Percentiles rank a stretch among this genome's conserved stretches.
These are phyloP conservation scores for Toxotes chatareus DNA, from an alignment of 2,113 vertebrate species.

Conservation along the genomic window DNA sequence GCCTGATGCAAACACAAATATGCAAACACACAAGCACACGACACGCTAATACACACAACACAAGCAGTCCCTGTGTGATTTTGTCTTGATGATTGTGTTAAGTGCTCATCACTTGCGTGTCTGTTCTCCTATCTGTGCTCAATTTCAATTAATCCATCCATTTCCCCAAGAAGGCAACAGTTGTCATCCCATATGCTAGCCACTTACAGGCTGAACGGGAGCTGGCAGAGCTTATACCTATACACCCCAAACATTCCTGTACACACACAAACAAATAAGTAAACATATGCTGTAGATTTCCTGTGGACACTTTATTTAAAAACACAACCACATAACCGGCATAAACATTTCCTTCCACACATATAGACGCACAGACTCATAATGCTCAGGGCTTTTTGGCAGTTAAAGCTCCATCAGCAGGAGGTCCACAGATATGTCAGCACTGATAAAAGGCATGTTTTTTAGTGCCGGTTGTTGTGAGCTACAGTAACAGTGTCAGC, in stretches of 20 bases:
- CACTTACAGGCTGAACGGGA: conserved; percentile 58
- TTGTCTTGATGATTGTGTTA: conserved; percentile 58
- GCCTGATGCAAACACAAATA: background rate
- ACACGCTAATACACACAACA: background rate
- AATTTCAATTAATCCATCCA: conserved; percentile 71
- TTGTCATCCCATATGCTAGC: conserved; percentile 68
- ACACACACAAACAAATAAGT: conserved; percentile 1
- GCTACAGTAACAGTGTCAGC: conserved; percentile 35
- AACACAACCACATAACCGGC: background rate
- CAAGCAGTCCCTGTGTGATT: conserved; percentile 23
- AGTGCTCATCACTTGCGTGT: conserved; percentile 57
- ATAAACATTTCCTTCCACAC: background rate
- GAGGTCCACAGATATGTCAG: conserved; percentile 1
- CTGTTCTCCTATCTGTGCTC: conserved; percentile 62
- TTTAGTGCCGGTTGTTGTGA: conserved; percentile 40
- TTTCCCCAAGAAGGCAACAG: conserved; percentile 73
- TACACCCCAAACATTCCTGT: conserved; percentile 11
- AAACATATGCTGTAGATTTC: conserved; percentile 18
- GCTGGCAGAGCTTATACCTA: conserved; percentile 45
- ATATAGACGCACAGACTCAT: background rate
- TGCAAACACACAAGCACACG: background rate
- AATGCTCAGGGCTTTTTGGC: background rate
- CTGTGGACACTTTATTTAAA: background rate
- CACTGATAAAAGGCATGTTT: conserved; percentile 32
- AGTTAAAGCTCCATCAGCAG: conserved; percentile 26